A percentile compares a stretch with the other conserved stretches of the same genome.
These are phyloP conservation scores for Spinibarbus caldwelli DNA, from an alignment of 2,797 vertebrate genomes.

Conservation along the genomic window DNA sequence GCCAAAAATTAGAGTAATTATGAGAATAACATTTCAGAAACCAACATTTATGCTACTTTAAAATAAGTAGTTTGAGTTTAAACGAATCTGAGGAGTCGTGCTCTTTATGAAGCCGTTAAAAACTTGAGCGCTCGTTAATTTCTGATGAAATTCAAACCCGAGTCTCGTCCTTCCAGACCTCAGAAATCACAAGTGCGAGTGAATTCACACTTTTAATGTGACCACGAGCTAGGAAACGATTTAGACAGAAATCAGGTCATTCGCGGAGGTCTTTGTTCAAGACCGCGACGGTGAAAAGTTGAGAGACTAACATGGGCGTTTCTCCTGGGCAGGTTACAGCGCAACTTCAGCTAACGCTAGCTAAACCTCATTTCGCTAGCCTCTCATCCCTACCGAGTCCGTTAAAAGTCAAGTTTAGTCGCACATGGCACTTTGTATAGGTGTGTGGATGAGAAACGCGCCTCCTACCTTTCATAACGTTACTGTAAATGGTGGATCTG, in stretches of 20 bases:
- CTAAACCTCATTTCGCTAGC: conserved; percentile 32
- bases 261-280: conserved; percentile 7
- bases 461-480: conserved; percentile 90
- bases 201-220: neutral
- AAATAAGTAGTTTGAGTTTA: neutral
- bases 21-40: neutral
- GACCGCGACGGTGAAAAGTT: conserved; percentile 53
- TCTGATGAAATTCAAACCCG: neutral
- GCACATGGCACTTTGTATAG: neutral
- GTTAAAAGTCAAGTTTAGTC: neutral
- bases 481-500: conserved; percentile 92
- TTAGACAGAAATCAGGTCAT: neutral
- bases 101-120: neutral
- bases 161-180: neutral
- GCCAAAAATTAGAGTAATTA: neutral
- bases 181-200: neutral
- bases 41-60: neutral
- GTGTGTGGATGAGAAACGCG: neutral
- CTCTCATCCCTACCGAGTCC: neutral
- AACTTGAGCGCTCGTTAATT: neutral
- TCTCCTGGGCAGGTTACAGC: conserved; percentile 63
- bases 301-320: conserved; percentile 77
- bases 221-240: neutral
- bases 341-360: conserved; percentile 43
- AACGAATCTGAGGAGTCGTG: neutral